Percentiles rank a stretch among this genome's conserved stretches.
These are phyloP conservation scores for Ecliptopera silaceata DNA, from an alignment of 2,888 invertebrate species.

Conservation along the genomic window DNA sequence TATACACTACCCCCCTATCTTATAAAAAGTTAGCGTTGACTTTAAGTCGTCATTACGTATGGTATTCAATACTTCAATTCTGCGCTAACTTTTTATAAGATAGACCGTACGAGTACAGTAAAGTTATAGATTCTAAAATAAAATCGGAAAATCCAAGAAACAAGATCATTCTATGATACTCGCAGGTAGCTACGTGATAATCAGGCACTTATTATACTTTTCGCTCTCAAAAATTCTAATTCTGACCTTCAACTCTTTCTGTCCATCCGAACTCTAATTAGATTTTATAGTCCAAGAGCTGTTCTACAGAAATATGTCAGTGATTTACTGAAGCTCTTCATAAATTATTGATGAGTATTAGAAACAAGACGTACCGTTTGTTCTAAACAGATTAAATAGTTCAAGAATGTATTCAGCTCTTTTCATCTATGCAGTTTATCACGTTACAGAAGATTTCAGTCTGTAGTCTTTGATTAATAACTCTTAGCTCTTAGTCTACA, in stretches of 20 bases:
- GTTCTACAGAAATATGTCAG: background rate
- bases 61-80: too few species aligned
- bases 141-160: background rate
- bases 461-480: background rate
- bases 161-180: background rate
- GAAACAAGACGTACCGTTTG: background rate
- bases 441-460: background rate
- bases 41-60: too few species aligned
- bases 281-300: constrained; percentile 37
- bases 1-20: too few species aligned
- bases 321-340: background rate
- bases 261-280: constrained; percentile 41
- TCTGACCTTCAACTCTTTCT: constrained; percentile 53
- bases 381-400: too few species aligned
- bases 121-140: background rate
- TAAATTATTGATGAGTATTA: background rate
- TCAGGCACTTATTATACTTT: constrained; percentile 12
- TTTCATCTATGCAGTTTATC: background rate
- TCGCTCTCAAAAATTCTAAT: constrained; percentile 39
- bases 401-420: too few species aligned
- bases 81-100: too few species aligned
- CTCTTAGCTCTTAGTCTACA: constrained; percentile 34
- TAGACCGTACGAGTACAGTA: background rate
- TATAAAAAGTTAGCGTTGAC: too few species aligned
- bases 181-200: background rate